A percentile compares a stretch with the other conserved stretches of the same genome.
Conservation (phyloP, 2,888 invertebrate species). For the Villa cingulata region DNA sequence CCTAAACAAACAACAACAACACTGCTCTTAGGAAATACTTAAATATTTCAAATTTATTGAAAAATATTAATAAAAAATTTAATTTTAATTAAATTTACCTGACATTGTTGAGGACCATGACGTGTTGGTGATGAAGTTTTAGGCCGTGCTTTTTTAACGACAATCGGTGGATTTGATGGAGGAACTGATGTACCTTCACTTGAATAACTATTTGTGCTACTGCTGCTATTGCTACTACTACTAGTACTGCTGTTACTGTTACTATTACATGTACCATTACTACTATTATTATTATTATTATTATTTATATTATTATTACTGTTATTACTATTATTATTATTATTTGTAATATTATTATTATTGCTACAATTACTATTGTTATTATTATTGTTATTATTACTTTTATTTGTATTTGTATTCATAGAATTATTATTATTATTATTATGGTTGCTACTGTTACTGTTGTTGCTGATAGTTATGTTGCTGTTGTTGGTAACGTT, state of each 20-base stretch:
- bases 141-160: constrained; percentile 57
- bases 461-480: too few species aligned
- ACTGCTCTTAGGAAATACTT: too few species aligned
- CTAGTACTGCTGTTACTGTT: constrained; percentile 19
- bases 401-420: constrained; percentile 18
- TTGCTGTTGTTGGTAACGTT: too few species aligned
- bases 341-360: constrained; percentile 1
- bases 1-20: too few species aligned
- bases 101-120: constrained; percentile 85
- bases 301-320: constrained; percentile 18
- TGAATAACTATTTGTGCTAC: constrained; percentile 9
- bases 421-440: constrained; percentile 8
- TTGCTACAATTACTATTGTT: constrained; percentile 18
- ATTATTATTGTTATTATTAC: constrained; percentile 15
- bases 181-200: constrained; percentile 13
- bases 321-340: constrained; percentile 17
- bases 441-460: too few species aligned
- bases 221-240: constrained; percentile 18
- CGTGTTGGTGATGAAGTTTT: constrained; percentile 81
- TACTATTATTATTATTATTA: constrained; percentile 7
- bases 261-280: constrained; percentile 14
- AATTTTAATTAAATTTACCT: too few species aligned
- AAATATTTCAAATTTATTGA: too few species aligned
- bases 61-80: too few species aligned
- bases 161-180: constrained; percentile 26